Conservation (phyloP, 2,113 vertebrate species). For the Corapipo altera region DNA sequence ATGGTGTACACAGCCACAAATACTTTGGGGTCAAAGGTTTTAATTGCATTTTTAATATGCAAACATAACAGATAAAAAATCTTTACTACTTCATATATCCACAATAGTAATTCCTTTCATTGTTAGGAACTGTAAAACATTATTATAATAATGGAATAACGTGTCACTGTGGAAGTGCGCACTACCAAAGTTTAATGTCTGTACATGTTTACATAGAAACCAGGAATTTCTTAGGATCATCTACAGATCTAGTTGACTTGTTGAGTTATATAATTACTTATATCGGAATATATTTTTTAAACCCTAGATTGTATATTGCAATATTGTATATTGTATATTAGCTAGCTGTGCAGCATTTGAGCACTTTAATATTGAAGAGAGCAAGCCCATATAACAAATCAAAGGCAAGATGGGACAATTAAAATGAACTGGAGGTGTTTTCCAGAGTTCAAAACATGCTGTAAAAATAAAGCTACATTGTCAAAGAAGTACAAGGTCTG, state of each 20-base stretch:
- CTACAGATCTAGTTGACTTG: background rate
- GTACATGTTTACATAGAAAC: background rate
- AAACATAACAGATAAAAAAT: background rate
- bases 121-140: background rate
- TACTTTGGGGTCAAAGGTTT: background rate
- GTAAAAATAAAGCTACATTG: background rate
- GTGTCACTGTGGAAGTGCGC: background rate
- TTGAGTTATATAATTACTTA: background rate
- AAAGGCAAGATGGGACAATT: background rate
- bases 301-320: background rate
- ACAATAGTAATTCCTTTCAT: background rate
- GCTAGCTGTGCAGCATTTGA: background rate
- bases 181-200: background rate
- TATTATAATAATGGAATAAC: background rate
- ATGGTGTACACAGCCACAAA: background rate
- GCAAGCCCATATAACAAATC: background rate
- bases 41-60: background rate
- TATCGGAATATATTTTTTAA: background rate
- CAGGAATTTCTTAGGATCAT: background rate
- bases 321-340: background rate
- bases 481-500: background rate
- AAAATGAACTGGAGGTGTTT: background rate
- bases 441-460: background rate
- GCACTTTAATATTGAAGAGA: background rate
- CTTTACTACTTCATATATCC: background rate